Conservation (phyloP, 2,888 invertebrate species). For the Ichneumon xanthorius region DNA sequence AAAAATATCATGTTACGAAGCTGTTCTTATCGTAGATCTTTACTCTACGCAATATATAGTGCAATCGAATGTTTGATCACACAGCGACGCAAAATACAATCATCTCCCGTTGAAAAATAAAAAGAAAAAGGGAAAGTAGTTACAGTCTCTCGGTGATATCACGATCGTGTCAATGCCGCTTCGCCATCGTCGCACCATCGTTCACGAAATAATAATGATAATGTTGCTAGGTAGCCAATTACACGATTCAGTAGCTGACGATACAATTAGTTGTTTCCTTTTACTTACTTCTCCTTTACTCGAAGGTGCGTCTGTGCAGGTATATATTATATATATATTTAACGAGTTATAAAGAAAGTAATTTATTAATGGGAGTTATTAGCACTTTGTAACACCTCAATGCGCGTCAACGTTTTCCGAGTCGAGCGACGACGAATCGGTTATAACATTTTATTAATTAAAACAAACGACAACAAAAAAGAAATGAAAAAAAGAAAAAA, state of each 20-base stretch:
- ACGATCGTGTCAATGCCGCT: slow-evolving; percentile 48
- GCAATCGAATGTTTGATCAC: slow-evolving; percentile 21
- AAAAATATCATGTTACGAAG: background rate
- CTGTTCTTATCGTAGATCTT: slow-evolving; percentile 9
- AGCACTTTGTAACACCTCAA: slow-evolving; percentile 68
- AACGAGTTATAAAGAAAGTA: slow-evolving; percentile 54
- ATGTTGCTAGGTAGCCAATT: slow-evolving; percentile 45
- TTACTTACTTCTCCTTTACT: slow-evolving; percentile 44
- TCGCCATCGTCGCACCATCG: slow-evolving; percentile 26
- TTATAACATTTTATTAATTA: slow-evolving; percentile 40
- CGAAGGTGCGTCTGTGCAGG: slow-evolving; percentile 58
- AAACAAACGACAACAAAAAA: slow-evolving; percentile 7
- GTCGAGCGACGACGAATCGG: slow-evolving; percentile 45
- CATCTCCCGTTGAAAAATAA: background rate
- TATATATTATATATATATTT: slow-evolving; percentile 43
- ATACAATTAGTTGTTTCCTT: slow-evolving; percentile 40
- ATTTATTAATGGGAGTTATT: slow-evolving; percentile 59
- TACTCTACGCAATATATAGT: slow-evolving; percentile 15
- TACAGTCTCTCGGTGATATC: slow-evolving; percentile 31
- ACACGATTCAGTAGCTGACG: slow-evolving; percentile 26
- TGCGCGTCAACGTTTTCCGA: slow-evolving; percentile 66
- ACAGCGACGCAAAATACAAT: slow-evolving; percentile 1
- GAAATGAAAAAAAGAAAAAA: background rate
- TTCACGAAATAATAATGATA: slow-evolving; percentile 16
- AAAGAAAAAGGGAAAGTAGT: background rate